Evolutionary conservation across 2,113 vertebrate species (phyloP), one percentile per base, ranked within the genome.

Genomic region (Rhagologus leucostigma): DNA sequence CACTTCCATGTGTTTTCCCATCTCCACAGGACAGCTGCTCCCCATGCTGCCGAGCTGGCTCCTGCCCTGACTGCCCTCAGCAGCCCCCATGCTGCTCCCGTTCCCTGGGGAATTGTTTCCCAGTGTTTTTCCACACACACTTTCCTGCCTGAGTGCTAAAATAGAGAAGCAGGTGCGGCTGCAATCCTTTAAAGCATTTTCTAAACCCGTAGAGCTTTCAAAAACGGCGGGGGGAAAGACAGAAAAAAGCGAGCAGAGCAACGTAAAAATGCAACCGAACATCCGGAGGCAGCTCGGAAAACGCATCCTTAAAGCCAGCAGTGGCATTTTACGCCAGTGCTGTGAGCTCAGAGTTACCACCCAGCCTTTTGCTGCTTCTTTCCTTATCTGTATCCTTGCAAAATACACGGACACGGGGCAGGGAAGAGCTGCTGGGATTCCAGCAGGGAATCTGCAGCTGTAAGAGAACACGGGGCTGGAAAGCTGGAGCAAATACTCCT

Each of bases 381-480:
- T 64, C 89, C 80, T 76, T 56, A 13, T 67, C 92, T 65, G 71
- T 12, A 56, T 35, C 71, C 82, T 60, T 80, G 71, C 27, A 82
- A 78, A 90, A 67, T 1, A 3, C 70, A 10, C 10, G 47, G 92
- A 21, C 41, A 8, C 0, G 23, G 84, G 74, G 74, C 84, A 87
- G 73, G 50, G 67, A 76, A n/a, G 60, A 21, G 47, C 80, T 68
- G 84, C 92, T 57, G 89, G 95, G 81, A 68, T 92, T 83, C 97
- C 95, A 95, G 17, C 39, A 24, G 64, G 80, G 91, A 47, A 70
- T 53, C 91, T 84, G 95, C 19, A 53, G 96, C 95, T 93, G 55
- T 18, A n/a, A 69, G 94, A 94, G 93, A 96, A 78, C 94, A 64
- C 29, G 8, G 95, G 49, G 81, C 30, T 93, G 90, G 95, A 93